These are phyloP conservation scores for Anoplolepis gracilipes DNA, from an alignment of 1,140 invertebrate genomes.

Conservation along the genomic window DNA sequence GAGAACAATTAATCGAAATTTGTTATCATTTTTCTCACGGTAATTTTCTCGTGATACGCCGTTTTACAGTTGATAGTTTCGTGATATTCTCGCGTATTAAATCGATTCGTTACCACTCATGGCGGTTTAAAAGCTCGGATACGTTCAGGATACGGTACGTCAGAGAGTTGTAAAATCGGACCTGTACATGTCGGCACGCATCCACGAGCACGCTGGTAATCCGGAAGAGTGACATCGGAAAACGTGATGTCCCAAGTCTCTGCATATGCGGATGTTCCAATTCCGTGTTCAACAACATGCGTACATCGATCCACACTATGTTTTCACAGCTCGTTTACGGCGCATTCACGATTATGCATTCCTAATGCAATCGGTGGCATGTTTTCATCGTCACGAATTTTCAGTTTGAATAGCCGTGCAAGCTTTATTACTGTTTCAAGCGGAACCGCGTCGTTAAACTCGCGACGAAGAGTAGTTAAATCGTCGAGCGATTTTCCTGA, in stretches of 20 bases:
- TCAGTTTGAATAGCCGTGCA: slow-evolving; percentile 4
- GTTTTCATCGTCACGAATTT: slow-evolving; percentile 1
- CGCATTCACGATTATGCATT: slow-evolving; percentile 33
- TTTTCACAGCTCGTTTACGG: not conserved
- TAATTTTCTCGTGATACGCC: not conserved
- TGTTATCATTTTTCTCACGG: slow-evolving; percentile 12
- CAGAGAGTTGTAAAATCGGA: slow-evolving; percentile 53
- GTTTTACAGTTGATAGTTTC: slow-evolving; percentile 31
- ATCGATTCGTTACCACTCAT: slow-evolving; percentile 57
- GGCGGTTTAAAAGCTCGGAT: slow-evolving; percentile 52
- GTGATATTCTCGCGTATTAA: slow-evolving; percentile 51
- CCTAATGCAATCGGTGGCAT: slow-evolving; percentile 15
- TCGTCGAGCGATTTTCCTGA: not conserved
- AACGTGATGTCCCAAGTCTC: slow-evolving; percentile 40
- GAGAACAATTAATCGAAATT: slow-evolving; percentile 18
- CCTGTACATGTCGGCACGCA: slow-evolving; percentile 8
- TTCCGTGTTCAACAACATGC: slow-evolving; percentile 21
- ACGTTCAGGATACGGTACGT: slow-evolving; percentile 49
- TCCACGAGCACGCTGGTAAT: slow-evolving; percentile 48
- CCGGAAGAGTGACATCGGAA: slow-evolving; percentile 37
- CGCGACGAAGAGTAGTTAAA: slow-evolving; percentile 4
- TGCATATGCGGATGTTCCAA: not conserved
- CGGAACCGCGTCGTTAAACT: not conserved
- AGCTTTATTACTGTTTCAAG: not conserved
- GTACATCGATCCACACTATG: slow-evolving; percentile 31